phyloP scores from a whole-genome alignment of 2,888 invertebrate species.

The Ochropleura leucogaster region DNA sequence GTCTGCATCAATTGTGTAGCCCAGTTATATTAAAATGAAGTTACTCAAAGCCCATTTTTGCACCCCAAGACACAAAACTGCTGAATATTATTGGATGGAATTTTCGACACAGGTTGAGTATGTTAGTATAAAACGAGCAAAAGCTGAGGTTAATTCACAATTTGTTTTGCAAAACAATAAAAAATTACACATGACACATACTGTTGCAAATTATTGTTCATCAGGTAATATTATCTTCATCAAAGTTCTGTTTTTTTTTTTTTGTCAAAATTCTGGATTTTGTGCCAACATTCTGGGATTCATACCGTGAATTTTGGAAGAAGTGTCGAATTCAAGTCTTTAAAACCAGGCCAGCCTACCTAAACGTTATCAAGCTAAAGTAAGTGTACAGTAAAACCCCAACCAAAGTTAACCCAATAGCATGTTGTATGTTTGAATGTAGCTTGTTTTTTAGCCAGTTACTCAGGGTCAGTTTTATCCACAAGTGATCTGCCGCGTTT shows the following conservation, averaged over 20 bases:
- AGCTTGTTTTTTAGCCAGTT: conserved; percentile 84
- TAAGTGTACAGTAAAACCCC: conserved; percentile 15
- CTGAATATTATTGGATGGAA: too few species aligned
- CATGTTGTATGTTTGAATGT: neutral
- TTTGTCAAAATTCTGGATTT: neutral
- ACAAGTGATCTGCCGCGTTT: conserved; percentile 84
- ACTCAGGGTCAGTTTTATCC: conserved; percentile 86
- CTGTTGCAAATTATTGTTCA: neutral
- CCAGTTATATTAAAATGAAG: too few species aligned
- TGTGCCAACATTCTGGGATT: neutral
- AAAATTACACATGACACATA: neutral
- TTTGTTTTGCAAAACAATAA: neutral
- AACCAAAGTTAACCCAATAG: conserved; percentile 5
- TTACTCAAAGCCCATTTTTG: neutral
- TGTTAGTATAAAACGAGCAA: neutral
- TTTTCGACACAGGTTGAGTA: conserved; percentile 1
- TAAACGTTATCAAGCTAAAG: neutral
- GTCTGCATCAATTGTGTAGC: too few species aligned
- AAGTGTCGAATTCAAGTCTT: neutral
- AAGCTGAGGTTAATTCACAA: neutral
- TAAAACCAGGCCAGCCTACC: neutral
- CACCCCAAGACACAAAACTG: neutral
- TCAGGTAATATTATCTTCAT: neutral
- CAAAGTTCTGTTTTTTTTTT: neutral
- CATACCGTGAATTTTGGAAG: neutral